Evolutionary conservation across 2,888 invertebrate species (phyloP), one percentile per base, ranked within the genome.

Genomic region (Polylopha cassiicola): DNA sequence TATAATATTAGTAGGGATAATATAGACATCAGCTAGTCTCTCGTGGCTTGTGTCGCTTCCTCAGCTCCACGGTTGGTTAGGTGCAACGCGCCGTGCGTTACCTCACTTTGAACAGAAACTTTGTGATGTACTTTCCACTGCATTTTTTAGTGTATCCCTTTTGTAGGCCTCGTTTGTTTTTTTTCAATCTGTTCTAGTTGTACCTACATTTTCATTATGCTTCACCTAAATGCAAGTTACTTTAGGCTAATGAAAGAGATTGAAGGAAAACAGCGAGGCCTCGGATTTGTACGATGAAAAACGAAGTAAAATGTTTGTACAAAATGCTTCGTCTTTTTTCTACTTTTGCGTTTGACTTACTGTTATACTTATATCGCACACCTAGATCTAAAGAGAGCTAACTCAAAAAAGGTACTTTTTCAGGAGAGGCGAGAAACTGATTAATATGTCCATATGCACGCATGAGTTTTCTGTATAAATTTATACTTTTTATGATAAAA

Each of bases 81-180:
- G 68, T 74, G 76, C 76, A 73, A 71, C 79, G 79, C 74, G 74
- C 72, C 74, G 74, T 81, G 82, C 82, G 80, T 81, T 81, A 77
- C 81, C 75, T 81, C 74, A 79, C 77, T 80, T 75, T 76, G 75
- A 75, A 72, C 72, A 73, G 77, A 75, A 81, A 82, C 79, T 81
- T 73, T 59, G 74, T 76, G 68, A 80, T 81, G 80, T 80, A 81
- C 81, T 79, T 84, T 73, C 67, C 76, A 72, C 68, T 75, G 80
- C 80, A 80, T 81, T 84, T 82, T 82, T 84, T 78, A 78, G 73
- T 80, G 80, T 80, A 79, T 81, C 76, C 76, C 78, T 79, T 80
- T 80, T 82, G 81, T 81, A 75, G 67, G 72, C 71, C 59, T 52
- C 46, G 68, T 66, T 77, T 80, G 77, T 80, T 80, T 80, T 73